A percentile compares a stretch with the other conserved stretches of the same genome.
These are phyloP conservation scores for Cephus pulcher DNA, from an alignment of 2,888 invertebrate genomes.

Conservation along the genomic window DNA sequence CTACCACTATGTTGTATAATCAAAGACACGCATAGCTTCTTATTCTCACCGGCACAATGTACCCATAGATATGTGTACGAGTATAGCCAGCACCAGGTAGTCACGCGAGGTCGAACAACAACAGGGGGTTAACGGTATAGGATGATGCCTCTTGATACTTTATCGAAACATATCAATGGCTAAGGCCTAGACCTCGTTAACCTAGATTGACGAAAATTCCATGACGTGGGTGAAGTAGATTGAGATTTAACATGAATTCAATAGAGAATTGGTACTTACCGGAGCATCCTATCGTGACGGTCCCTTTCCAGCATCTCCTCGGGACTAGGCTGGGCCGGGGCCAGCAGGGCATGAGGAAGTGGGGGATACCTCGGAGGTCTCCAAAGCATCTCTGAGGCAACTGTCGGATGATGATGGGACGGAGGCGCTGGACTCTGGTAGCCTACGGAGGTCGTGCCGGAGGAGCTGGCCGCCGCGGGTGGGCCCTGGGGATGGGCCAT, in stretches of 20 bases:
- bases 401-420: conserved; percentile 47
- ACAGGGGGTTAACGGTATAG: conserved; percentile 29
- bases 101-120: conserved; percentile 46
- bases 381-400: conserved; percentile 64
- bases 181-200: too few relatives aligned
- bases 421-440: conserved; percentile 47
- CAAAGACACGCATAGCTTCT: not conserved
- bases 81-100: conserved; percentile 21
- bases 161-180: too few relatives aligned
- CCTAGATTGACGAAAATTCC: too few relatives aligned
- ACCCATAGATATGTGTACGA: not conserved
- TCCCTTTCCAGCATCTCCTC: conserved; percentile 72
- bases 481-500: conserved; percentile 70
- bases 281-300: conserved; percentile 76
- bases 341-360: conserved; percentile 69
- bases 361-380: conserved; percentile 68
- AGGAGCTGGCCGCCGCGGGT: conserved; percentile 54
- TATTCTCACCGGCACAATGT: not conserved
- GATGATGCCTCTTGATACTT: too few relatives aligned
- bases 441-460: conserved; percentile 51
- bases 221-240: not conserved
- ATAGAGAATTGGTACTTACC: conserved; percentile 67
- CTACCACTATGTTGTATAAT: too few relatives aligned
- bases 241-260: too few relatives aligned
- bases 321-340: conserved; percentile 65